Evolutionary conservation across 2,888 invertebrate genomes (phyloP), one percentile per base, ranked within the genome.

Genomic region (Ormyrus nitidulus): DNA sequence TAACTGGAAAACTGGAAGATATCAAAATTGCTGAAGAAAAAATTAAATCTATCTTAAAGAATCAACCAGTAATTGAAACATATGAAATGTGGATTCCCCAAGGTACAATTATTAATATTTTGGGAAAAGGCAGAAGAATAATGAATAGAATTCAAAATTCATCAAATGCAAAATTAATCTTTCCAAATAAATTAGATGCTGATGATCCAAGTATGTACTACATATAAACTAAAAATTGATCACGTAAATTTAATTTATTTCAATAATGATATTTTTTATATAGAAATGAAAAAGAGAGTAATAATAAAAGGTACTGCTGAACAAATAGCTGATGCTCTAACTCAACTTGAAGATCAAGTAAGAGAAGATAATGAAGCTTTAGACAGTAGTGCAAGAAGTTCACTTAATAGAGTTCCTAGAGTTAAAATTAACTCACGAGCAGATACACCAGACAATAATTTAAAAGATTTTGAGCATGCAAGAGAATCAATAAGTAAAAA

Each of bases 111-210:
- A 95, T 95, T 1, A 93, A 93, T 86, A 94, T 98, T 72, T 95
- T 96, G 85, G 97, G 96, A 0, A 91, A 93, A 70, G 93, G 94
- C 72, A 96, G 96, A 0, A 95, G 95, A 74, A 93, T 92, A 62
- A 93, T 97, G 72, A 93, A 93, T 71, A 92, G 94, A 65, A 95
- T 98, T 76, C 94, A 94, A 79, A 93, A 93, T 84, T 89, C 92
- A 11, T 95, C 96, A 9, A 94, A 95, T 80, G 95, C 97, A 0
- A 95, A 94, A 84, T 91, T 96, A 2, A 93, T 92, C 82, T 88
- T 96, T n/a, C 92, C 93, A 83, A 91, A 48, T 5, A 73, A 53
- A 34, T 34, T n/a, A 13, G 66, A 69, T 8, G 61, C 56, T 44
- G 80, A 82, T 77, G 48, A 77, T 7, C 51, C 19, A 44, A 62